Evolutionary conservation across 2,113 vertebrate genomes (phyloP).

Genomic region (Mungos mungo): DNA sequence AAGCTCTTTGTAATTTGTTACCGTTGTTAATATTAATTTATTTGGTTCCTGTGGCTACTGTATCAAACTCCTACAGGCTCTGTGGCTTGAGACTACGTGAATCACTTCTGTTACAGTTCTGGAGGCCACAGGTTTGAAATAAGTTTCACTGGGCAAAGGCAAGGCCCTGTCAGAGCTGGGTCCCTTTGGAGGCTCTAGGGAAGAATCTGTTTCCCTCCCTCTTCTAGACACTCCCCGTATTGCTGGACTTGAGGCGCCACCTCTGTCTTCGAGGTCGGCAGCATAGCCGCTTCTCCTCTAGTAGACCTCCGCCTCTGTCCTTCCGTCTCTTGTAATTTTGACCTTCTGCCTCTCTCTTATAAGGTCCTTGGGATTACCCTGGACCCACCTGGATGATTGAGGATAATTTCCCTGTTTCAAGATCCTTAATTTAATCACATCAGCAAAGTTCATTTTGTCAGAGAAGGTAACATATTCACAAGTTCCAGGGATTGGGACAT

Average conservation of each 20-base stretch:
- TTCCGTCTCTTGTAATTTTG: not conserved
- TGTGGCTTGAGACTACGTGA: not conserved
- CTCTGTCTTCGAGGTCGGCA: not conserved
- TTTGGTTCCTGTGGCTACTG: not conserved
- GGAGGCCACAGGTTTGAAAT: not conserved
- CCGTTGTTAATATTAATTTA: not conserved
- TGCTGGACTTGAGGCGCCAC: not conserved
- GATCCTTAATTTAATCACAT: not conserved
- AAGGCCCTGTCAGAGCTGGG: not conserved
- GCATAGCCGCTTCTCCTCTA: not conserved
- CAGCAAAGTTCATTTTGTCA: not conserved
- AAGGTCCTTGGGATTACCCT: too few relatives aligned
- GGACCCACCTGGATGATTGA: not conserved
- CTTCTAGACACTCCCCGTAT: not conserved
- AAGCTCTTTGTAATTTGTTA: not conserved
- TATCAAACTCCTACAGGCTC: not conserved
- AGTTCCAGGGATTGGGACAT: not conserved
- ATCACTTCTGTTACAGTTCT: not conserved
- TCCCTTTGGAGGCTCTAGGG: not conserved
- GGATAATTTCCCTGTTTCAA: too few relatives aligned
- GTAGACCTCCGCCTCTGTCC: not conserved
- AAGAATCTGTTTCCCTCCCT: not conserved
- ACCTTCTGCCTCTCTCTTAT: not conserved
- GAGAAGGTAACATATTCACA: not conserved
- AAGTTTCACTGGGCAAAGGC: not conserved